Percentiles rank a stretch among this genome's conserved stretches.
phyloP scores from a whole-genome alignment of 2,888 invertebrate species.

The Brenthis daphne region DNA sequence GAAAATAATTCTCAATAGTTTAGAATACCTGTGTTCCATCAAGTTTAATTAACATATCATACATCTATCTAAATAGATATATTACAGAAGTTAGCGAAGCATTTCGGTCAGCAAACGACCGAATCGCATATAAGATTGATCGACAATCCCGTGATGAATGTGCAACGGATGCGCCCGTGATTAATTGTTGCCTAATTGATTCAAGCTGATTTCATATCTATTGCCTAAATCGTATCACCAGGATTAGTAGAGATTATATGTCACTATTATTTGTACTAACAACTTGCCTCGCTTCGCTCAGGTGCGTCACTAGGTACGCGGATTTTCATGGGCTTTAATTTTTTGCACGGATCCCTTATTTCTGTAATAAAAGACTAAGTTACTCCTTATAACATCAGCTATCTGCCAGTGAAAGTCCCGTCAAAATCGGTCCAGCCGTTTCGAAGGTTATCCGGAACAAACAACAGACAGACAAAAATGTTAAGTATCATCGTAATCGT shows the following conservation, averaged over 20 bases:
- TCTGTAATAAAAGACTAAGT: too few species aligned
- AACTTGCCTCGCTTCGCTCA: neutral
- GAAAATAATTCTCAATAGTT: neutral
- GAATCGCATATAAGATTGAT: slow-evolving; percentile 44
- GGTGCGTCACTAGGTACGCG: too few species aligned
- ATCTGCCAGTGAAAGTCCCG: too few species aligned
- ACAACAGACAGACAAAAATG: too few species aligned
- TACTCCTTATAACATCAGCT: too few species aligned
- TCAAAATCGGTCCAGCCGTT: too few species aligned
- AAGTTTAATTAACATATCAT: neutral
- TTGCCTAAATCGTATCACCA: slow-evolving; percentile 23
- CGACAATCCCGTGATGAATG: slow-evolving; percentile 43
- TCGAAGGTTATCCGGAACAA: too few species aligned
- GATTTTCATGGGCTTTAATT: too few species aligned
- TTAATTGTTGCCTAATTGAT: slow-evolving; percentile 48
- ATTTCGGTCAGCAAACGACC: slow-evolving; percentile 35
- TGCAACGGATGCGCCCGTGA: slow-evolving; percentile 44
- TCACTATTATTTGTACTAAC: neutral
- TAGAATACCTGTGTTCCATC: neutral
- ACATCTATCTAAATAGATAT: slow-evolving; percentile 8
- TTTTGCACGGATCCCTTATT: too few species aligned
- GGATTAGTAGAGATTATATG: neutral
- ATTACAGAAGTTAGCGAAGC: slow-evolving; percentile 24
- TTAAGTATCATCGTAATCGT: too few species aligned
- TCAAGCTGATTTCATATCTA: slow-evolving; percentile 39